These are phyloP conservation scores for Puffinus mauretanicus DNA, from an alignment of 2,113 vertebrate genomes.

Conservation along the genomic window DNA sequence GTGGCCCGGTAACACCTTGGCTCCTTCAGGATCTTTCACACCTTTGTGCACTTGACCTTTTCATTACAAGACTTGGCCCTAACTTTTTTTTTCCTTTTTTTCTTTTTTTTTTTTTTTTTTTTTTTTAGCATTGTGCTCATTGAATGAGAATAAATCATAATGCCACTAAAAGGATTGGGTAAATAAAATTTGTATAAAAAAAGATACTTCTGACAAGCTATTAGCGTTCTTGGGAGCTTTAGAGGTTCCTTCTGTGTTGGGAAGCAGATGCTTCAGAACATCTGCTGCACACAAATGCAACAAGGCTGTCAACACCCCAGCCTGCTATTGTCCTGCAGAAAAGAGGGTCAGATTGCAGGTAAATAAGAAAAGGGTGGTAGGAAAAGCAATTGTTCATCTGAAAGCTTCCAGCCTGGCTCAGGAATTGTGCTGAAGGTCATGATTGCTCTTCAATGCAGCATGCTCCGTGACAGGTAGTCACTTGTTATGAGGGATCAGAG, in stretches of 20 bases:
- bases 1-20: not conserved
- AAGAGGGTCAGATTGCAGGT: not conserved
- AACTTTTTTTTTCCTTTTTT: no score
- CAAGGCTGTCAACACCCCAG: not conserved
- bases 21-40: conserved; percentile 9
- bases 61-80: not conserved
- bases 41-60: conserved; percentile 29
- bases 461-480: no score
- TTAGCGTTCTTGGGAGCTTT: not conserved
- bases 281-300: not conserved
- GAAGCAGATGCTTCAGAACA: not conserved
- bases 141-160: not conserved
- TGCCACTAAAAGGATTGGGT: not conserved
- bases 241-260: not conserved
- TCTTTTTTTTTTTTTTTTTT: no score
- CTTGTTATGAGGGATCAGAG: not conserved
- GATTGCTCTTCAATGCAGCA: not conserved
- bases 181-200: not conserved
- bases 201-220: not conserved
- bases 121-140: not conserved
- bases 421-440: not conserved
- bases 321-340: not conserved
- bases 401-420: not conserved
- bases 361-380: not conserved
- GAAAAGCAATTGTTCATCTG: not conserved